Evolutionary conservation across 53 echinoderm and acorn worm genomes (phyloP).

Genomic region (Paelopatides confundens): DNA sequence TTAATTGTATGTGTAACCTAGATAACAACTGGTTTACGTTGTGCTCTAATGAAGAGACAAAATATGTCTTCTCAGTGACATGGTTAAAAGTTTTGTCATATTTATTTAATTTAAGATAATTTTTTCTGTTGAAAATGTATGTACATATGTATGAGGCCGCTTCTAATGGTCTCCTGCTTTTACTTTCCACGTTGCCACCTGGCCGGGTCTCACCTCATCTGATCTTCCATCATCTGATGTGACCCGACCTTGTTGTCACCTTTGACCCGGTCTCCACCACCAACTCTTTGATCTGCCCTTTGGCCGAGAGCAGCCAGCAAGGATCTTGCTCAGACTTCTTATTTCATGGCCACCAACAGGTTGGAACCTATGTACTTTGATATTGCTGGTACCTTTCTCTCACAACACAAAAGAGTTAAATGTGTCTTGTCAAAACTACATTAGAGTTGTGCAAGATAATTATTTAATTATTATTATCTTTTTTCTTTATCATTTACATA

Average conservation of each 20-base stretch:
- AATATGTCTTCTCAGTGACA: too few relatives aligned
- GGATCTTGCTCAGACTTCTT: slow-evolving; percentile 99
- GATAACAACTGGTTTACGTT: neutral
- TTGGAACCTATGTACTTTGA: slow-evolving; percentile 74
- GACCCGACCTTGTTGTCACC: slow-evolving; percentile 9
- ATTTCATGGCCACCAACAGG: slow-evolving; percentile 99
- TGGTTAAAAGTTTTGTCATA: too few relatives aligned
- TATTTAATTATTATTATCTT: too few relatives aligned
- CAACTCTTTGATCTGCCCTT: slow-evolving; percentile 42
- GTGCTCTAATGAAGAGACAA: too few relatives aligned
- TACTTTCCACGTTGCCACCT: slow-evolving; percentile 57
- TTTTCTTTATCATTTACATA: too few relatives aligned
- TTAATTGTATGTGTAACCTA: neutral
- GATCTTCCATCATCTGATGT: slow-evolving; percentile 36
- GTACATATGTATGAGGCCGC: slow-evolving; percentile 27
- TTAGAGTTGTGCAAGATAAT: neutral
- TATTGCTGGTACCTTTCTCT: slow-evolving; percentile 52
- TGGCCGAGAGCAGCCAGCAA: slow-evolving; percentile 96
- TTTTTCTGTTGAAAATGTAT: neutral
- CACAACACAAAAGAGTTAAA: neutral
- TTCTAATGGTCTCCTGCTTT: slow-evolving; percentile 60
- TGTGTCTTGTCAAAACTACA: slow-evolving; percentile 3
- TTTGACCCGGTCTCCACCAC: slow-evolving; percentile 23
- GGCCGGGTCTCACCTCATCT: slow-evolving; percentile 57
- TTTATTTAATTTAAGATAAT: too few relatives aligned